Evolutionary conservation across 2,888 invertebrate species (phyloP).

Genomic region (Eurytoma californica): DNA sequence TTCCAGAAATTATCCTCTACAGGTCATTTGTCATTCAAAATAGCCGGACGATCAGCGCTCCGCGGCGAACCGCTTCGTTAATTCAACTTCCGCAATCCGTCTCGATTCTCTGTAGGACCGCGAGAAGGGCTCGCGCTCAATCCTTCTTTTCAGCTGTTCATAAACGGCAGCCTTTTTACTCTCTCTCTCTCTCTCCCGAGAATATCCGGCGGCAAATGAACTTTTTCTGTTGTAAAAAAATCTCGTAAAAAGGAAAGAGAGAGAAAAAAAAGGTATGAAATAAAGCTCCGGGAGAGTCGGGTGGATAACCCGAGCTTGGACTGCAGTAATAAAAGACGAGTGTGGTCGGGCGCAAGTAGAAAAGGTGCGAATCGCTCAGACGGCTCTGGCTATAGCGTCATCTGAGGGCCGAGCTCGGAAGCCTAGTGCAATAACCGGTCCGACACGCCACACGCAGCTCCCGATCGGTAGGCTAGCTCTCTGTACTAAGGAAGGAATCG

Average conservation of each 20-base stretch:
- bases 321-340: constrained; percentile 30
- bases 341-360: constrained; percentile 31
- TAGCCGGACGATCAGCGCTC: constrained; percentile 60
- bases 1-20: constrained; percentile 13
- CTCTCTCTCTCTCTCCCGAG: no score
- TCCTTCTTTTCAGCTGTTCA: neutral
- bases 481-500: no score
- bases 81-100: constrained; percentile 64
- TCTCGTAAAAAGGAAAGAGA: neutral
- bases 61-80: constrained; percentile 64
- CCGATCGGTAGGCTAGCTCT: no score
- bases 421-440: no score
- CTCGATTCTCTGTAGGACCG: neutral
- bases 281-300: neutral
- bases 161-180: neutral
- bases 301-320: neutral
- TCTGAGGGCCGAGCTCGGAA: neutral
- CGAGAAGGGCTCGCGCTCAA: neutral
- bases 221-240: neutral
- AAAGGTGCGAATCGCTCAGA: constrained; percentile 5
- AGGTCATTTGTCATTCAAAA: constrained; percentile 65
- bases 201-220: neutral
- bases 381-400: constrained; percentile 6
- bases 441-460: neutral
- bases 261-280: neutral